A percentile compares a stretch with the other conserved stretches of the same genome.
Conservation (phyloP, 2,888 invertebrate genomes). For the Allygus modestus region DNA sequence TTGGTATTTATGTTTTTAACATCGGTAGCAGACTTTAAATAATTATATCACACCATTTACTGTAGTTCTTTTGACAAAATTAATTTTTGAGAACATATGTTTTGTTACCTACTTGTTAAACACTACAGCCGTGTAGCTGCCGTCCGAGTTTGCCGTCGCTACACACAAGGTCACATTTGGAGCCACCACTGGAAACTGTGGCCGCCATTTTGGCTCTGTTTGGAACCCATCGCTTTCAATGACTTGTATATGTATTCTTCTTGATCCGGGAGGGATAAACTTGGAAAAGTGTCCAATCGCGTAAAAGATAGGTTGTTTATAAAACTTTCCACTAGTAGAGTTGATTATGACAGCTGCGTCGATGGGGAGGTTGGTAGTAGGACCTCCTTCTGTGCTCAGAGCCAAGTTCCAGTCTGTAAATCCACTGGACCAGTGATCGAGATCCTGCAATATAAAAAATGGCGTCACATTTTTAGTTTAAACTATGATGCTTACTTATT, state of each 20-base stretch:
- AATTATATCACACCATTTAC: too few relatives aligned
- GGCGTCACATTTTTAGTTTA: background rate
- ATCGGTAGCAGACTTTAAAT: too few relatives aligned
- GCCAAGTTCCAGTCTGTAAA: slow-evolving; percentile 97
- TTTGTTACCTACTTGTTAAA: slow-evolving; percentile 21
- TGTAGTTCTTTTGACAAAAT: too few relatives aligned
- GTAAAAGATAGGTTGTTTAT: slow-evolving; percentile 94
- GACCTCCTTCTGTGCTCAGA: slow-evolving; percentile 85
- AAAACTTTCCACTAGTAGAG: slow-evolving; percentile 82
- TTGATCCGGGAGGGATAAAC: slow-evolving; percentile 79
- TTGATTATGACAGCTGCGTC: slow-evolving; percentile 88
- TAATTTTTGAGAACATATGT: too few relatives aligned
- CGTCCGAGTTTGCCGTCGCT: slow-evolving; percentile 24
- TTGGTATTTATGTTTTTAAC: too few relatives aligned
- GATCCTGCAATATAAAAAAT: slow-evolving; percentile 78
- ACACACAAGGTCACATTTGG: background rate
- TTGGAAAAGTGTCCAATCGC: slow-evolving; percentile 88
- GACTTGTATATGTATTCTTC: background rate
- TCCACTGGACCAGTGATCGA: slow-evolving; percentile 86
- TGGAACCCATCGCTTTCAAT: too few relatives aligned
- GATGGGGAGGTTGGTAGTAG: slow-evolving; percentile 84
- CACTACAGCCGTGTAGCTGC: background rate
- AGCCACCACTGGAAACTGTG: too few relatives aligned
- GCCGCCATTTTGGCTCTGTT: too few relatives aligned
- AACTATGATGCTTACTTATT: background rate